A percentile compares a stretch with the other conserved stretches of the same genome.
These are phyloP conservation scores for Zaprionus taronus DNA, from an alignment of 1,140 invertebrate genomes.

Conservation along the genomic window DNA sequence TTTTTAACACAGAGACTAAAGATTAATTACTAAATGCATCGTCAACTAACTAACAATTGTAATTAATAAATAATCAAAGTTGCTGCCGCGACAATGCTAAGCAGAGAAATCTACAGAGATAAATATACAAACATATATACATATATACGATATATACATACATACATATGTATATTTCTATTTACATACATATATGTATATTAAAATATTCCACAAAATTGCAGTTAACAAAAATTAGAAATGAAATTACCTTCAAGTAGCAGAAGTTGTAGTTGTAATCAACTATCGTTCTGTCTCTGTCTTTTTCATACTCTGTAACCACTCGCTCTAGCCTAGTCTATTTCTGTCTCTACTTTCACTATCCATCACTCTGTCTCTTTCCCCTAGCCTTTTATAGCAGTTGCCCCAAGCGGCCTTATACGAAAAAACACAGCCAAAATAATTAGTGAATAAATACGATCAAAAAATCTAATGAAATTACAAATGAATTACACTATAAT, in stretches of 20 bases:
- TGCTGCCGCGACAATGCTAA: neutral
- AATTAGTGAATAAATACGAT: constrained; percentile 32
- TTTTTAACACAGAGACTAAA: constrained; percentile 5
- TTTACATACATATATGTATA: neutral
- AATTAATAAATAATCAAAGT: constrained; percentile 9
- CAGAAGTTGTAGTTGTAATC: constrained; percentile 32
- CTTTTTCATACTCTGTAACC: constrained; percentile 1
- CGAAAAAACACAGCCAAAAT: constrained; percentile 33
- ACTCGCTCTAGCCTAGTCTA: neutral
- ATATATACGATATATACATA: neutral
- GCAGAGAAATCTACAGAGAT: neutral
- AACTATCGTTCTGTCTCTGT: constrained; percentile 22
- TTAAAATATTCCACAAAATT: constrained; percentile 3
- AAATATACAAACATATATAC: constrained; percentile 7
- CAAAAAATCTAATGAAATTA: constrained; percentile 29
- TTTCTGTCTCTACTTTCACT: constrained; percentile 9
- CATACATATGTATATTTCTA: neutral
- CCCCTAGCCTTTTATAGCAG: constrained; percentile 58
- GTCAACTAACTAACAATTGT: constrained; percentile 4
- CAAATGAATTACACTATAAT: constrained; percentile 58
- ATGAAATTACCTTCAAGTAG: constrained; percentile 45
- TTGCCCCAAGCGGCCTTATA: constrained; percentile 77
- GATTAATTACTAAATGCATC: neutral
- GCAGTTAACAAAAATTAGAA: constrained; percentile 18
- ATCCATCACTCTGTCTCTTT: constrained; percentile 11